phyloP scores from a whole-genome alignment of 2,888 invertebrate species.

The Drosophila tanythrix region DNA sequence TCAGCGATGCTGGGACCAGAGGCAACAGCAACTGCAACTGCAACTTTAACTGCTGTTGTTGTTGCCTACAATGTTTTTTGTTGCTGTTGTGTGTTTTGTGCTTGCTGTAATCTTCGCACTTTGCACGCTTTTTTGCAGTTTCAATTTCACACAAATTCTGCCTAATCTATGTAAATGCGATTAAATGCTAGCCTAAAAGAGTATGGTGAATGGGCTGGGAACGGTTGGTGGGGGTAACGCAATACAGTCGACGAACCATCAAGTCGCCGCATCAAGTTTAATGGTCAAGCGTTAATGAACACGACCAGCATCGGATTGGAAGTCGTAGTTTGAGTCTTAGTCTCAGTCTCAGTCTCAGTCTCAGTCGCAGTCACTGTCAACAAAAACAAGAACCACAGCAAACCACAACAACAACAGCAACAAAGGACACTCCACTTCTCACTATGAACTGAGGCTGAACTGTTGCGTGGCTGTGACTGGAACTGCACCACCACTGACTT shows the following conservation, averaged over 20 bases:
- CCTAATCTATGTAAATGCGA: conserved; percentile 81
- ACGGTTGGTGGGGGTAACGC: conserved; percentile 3
- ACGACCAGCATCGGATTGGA: conserved; percentile 64
- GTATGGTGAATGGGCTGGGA: neutral
- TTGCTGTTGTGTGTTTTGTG: conserved; percentile 5
- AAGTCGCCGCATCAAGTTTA: conserved; percentile 70
- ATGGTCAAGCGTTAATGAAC: conserved; percentile 84
- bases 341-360: neutral
- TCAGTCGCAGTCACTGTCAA: neutral
- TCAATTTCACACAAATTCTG: conserved; percentile 81
- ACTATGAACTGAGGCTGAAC: conserved; percentile 22
- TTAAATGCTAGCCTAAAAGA: conserved; percentile 77
- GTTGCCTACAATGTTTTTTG: neutral
- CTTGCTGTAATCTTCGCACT: conserved; percentile 68
- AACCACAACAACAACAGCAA: conserved; percentile 13
- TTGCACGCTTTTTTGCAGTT: conserved; percentile 74
- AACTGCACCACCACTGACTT: neutral
- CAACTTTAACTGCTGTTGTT: conserved; percentile 9
- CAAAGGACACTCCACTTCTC: conserved; percentile 37
- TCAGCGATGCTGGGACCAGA: conserved; percentile 5
- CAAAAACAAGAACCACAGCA: conserved; percentile 11
- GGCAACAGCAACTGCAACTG: conserved; percentile 15
- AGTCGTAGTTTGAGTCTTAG: conserved; percentile 16
- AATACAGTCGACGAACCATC: conserved; percentile 57
- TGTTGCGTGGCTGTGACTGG: conserved; percentile 7